phyloP scores from a whole-genome alignment of 2,888 invertebrate genomes.

The Tipula confusa region DNA sequence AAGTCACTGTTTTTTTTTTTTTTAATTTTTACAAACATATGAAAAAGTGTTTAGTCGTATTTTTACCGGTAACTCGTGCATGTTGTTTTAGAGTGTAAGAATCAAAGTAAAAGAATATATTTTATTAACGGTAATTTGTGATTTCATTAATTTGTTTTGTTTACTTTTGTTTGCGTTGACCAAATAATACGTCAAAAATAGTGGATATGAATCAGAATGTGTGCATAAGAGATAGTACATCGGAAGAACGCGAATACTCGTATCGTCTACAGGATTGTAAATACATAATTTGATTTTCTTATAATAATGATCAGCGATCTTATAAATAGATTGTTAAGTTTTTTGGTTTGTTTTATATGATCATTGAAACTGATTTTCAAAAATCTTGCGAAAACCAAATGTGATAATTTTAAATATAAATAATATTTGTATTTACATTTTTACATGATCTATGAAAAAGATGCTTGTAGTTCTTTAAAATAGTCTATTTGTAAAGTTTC shows the following conservation, averaged over 20 bases:
- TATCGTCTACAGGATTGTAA: no score
- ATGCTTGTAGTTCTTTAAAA: background rate
- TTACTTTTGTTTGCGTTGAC: background rate
- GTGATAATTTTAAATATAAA: background rate
- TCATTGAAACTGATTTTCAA: background rate
- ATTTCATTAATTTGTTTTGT: background rate
- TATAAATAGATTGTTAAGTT: background rate
- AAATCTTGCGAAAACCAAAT: background rate
- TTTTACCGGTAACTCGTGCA: background rate
- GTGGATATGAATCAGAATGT: background rate
- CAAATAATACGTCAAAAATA: background rate
- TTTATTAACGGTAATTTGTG: background rate
- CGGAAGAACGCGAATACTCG: background rate
- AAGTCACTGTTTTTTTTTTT: background rate
- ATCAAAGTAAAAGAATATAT: background rate
- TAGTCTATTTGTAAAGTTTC: background rate
- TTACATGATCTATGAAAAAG: background rate
- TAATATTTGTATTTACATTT: background rate
- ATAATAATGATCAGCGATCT: background rate
- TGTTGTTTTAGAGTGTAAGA: background rate
- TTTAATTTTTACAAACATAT: background rate
- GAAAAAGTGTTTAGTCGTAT: background rate
- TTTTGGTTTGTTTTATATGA: background rate
- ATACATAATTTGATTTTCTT: no score
- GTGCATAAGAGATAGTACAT: no score